Evolutionary conservation across 2,888 invertebrate species (phyloP), one percentile per base, ranked within the genome.

Genomic region (Tethea ocularis): DNA sequence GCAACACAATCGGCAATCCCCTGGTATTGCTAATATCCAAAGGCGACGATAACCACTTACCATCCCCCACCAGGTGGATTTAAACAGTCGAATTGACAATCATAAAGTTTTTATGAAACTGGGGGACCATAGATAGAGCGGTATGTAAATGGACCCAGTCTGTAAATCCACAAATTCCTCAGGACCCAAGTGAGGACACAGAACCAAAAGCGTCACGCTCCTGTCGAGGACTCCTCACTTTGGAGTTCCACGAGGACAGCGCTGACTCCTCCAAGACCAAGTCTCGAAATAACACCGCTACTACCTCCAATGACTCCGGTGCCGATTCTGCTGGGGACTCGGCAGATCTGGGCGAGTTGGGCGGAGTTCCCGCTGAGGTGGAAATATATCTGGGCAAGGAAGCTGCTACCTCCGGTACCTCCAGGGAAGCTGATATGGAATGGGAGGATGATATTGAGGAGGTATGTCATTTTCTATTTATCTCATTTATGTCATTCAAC

Each of bases 371-470:
- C 1, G 69, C 74, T 10, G 82, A 83, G 59, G 82, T 80, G 15
- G 79, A 83, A 64, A 82, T 84, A 55, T 79, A 74, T 57, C 60
- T 84, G 26, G 78, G 80, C 5, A 80, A 78, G 61, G 61, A 74
- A 15, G 57, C 57, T 0, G 71, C 75, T n/a, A n/a, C n/a, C n/a
- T n/a, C n/a, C 0, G 63, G 77, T 13, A 68, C 78, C 0, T 74
- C 77, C 1, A 62, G 36, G 11, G 59, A 68, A 7, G 57, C 65
- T 41, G 68, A 68, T 5, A 77, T 77, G 78, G 74, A 77, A 26
- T 80, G 77, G 78, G 77, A 77, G 51, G 59, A 52, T 2, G 46
- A 46, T 4, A 6, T 41, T 8, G 41, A 46, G 41, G 41, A 46
- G 41, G 41, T 46, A 20, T 20, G 17, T 17, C 0, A 6, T 5